A percentile compares a stretch with the other conserved stretches of the same genome.
Evolutionary conservation across 2,888 invertebrate genomes (phyloP).

Genomic region (Aspidiotus destructor): DNA sequence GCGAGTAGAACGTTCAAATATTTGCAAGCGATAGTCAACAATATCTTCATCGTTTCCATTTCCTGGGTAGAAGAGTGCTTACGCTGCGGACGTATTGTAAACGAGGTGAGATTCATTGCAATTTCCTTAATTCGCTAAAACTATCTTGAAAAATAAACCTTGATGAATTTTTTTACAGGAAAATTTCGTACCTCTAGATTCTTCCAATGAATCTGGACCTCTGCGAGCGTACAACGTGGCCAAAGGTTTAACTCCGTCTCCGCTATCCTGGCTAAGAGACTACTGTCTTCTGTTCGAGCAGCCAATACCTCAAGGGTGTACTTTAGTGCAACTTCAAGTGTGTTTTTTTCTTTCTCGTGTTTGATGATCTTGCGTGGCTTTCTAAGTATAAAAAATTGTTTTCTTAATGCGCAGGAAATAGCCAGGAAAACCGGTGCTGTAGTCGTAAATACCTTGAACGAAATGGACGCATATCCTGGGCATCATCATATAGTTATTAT

Average conservation of each 20-base stretch:
- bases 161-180: conserved; percentile 11
- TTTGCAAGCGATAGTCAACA: conserved; percentile 22
- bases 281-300: conserved; percentile 24
- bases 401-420: conserved; percentile 6
- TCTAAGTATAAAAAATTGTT: not conserved
- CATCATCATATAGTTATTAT: conserved; percentile 24
- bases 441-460: conserved; percentile 5
- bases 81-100: not conserved
- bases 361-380: not conserved
- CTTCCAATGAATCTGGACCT: conserved; percentile 26
- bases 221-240: conserved; percentile 12
- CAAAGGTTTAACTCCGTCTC: conserved; percentile 14
- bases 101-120: conserved; percentile 11
- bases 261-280: conserved; percentile 22
- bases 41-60: conserved; percentile 12
- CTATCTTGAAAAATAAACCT: not conserved
- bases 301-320: conserved; percentile 22
- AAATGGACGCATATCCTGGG: conserved; percentile 15
- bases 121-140: not conserved
- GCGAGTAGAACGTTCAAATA: conserved; percentile 21
- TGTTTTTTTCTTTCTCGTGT: not conserved
- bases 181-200: conserved; percentile 25
- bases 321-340: conserved; percentile 23
- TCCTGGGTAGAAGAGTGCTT: conserved; percentile 19
- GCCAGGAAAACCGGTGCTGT: conserved; percentile 18